phyloP scores from a whole-genome alignment of 2,113 vertebrate genomes.

The Dromas ardeola region DNA sequence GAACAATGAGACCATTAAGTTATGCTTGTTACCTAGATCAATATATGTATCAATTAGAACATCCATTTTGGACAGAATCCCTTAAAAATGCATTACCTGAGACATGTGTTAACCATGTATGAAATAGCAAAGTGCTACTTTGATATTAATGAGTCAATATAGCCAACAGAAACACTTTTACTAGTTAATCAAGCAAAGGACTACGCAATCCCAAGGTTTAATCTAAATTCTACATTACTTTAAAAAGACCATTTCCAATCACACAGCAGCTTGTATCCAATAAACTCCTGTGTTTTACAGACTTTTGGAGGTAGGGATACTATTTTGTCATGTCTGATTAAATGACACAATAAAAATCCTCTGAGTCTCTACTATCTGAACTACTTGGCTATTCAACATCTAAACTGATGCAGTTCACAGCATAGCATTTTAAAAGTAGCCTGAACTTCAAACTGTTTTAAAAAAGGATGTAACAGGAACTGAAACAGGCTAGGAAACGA shows the following conservation, averaged over 20 bases:
- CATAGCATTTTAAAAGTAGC: rapidly evolving
- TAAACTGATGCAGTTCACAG: background rate
- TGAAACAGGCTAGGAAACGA: rapidly evolving
- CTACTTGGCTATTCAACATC: background rate
- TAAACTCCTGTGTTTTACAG: rapidly evolving
- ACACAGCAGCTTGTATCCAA: background rate
- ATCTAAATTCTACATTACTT: background rate
- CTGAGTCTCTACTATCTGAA: background rate
- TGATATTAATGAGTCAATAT: background rate
- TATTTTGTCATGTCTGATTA: background rate
- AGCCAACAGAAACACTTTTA: background rate
- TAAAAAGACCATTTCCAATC: background rate
- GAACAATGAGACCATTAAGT: background rate
- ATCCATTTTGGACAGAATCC: background rate
- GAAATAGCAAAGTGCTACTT: background rate
- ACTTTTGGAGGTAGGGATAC: rapidly evolving
- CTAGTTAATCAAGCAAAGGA: background rate
- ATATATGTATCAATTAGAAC: background rate
- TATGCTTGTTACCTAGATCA: background rate
- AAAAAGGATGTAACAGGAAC: rapidly evolving
- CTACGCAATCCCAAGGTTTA: background rate
- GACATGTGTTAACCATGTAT: background rate
- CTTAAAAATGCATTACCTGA: background rate
- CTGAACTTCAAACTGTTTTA: background rate
- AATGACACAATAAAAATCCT: background rate